phyloP scores from a whole-genome alignment of 2,888 invertebrate genomes.

The Conops quadrifasciatus region DNA sequence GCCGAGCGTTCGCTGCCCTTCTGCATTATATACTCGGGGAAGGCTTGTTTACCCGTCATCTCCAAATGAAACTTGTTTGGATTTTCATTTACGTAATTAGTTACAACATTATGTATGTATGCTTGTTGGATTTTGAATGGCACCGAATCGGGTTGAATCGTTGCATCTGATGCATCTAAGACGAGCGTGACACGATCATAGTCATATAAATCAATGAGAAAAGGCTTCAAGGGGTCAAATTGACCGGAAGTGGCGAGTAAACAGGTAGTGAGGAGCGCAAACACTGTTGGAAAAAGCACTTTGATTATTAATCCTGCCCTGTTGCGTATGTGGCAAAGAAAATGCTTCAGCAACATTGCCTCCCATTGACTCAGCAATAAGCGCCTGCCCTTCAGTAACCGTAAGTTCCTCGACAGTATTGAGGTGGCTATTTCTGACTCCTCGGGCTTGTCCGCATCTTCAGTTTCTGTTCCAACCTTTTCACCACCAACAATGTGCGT shows the following conservation, averaged over 20 bases:
- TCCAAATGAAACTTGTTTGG: constrained; percentile 14
- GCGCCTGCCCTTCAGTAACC: constrained; percentile 36
- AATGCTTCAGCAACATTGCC: constrained; percentile 73
- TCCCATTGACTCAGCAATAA: constrained; percentile 68
- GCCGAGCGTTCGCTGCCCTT: constrained; percentile 38
- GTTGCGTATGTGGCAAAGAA: constrained; percentile 71
- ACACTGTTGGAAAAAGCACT: constrained; percentile 73
- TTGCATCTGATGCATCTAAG: constrained; percentile 32
- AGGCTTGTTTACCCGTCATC: constrained; percentile 18
- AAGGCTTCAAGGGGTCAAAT: constrained; percentile 66
- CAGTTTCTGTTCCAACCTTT: not conserved
- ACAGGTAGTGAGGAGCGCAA: constrained; percentile 69
- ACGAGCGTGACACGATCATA: constrained; percentile 33
- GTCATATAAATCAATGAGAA: constrained; percentile 21
- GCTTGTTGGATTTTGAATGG: constrained; percentile 31
- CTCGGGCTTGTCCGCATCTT: not conserved
- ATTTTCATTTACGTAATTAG: constrained; percentile 4
- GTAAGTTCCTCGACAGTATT: constrained; percentile 40
- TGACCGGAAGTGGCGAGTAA: constrained; percentile 67
- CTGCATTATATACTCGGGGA: constrained; percentile 40
- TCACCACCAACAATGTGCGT: not conserved
- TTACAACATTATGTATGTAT: constrained; percentile 19
- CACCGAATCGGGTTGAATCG: constrained; percentile 29
- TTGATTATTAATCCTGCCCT: constrained; percentile 72
- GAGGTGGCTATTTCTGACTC: constrained; percentile 31